Percentiles rank a stretch among this genome's conserved stretches.
phyloP scores from a whole-genome alignment of 2,888 invertebrate genomes.

The Adela reaumurella region DNA sequence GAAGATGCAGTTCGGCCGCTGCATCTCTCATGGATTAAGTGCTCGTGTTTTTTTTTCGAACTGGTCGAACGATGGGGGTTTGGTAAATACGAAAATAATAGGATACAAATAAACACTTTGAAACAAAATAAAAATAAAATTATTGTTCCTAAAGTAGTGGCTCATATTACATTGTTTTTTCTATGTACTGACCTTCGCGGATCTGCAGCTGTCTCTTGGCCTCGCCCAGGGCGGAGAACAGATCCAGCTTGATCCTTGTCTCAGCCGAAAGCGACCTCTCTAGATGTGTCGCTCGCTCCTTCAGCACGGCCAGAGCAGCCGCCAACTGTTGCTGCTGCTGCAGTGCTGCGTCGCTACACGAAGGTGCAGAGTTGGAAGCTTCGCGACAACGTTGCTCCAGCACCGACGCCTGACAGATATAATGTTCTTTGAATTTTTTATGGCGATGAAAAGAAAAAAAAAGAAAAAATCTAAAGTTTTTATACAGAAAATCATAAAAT shows the following conservation, averaged over 20 bases:
- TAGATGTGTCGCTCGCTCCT: constrained; percentile 88
- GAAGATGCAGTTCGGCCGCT: too few relatives aligned
- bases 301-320: constrained; percentile 70
- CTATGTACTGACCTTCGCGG: constrained; percentile 65
- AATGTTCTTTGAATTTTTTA: background rate
- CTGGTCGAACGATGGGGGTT: too few relatives aligned
- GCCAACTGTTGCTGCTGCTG: constrained; percentile 35
- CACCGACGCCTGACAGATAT: constrained; percentile 26
- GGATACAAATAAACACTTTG: too few relatives aligned
- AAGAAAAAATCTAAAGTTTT: too few relatives aligned
- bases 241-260: constrained; percentile 95
- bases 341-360: constrained; percentile 59
- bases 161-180: too few relatives aligned
- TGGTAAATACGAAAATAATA: too few relatives aligned
- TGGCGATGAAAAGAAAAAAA: background rate
- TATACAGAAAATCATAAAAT: background rate
- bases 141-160: too few relatives aligned
- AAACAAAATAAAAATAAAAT: too few relatives aligned
- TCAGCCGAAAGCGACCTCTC: constrained; percentile 94
- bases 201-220: constrained; percentile 87
- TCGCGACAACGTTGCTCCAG: constrained; percentile 37
- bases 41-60: too few relatives aligned
- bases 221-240: constrained; percentile 95
- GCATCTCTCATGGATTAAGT: too few relatives aligned
- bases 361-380: background rate